phyloP scores from a whole-genome alignment of 2,113 vertebrate genomes.

The Gnathonemus longibarbis region DNA sequence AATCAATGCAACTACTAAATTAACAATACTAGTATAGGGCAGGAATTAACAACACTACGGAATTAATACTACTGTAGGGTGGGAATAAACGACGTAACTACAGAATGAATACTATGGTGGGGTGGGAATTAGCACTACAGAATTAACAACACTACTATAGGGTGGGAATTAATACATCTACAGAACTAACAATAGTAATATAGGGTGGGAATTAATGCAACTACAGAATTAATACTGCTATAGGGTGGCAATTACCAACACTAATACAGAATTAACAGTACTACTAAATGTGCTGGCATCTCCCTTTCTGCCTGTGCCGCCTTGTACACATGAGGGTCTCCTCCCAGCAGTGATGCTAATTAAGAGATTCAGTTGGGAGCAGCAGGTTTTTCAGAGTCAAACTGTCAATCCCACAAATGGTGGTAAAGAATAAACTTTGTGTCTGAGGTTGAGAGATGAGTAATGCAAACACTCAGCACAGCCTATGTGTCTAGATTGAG shows the following conservation, averaged over 20 bases:
- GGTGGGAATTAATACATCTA: neutral
- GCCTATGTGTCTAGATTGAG: neutral
- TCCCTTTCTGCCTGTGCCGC: constrained; percentile 26
- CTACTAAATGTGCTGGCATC: neutral
- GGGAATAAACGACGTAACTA: too few relatives aligned
- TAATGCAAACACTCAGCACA: neutral
- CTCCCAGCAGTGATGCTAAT: constrained; percentile 52
- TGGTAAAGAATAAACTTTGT: constrained; percentile 53
- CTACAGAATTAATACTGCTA: neutral
- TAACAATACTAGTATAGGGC: neutral
- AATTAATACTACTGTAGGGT: neutral
- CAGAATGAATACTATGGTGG: too few relatives aligned
- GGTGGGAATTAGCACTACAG: neutral
- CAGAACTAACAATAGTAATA: too few relatives aligned
- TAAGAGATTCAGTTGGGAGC: constrained; percentile 58
- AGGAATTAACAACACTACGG: neutral
- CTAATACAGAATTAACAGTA: neutral
- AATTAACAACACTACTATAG: neutral
- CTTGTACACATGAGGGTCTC: neutral
- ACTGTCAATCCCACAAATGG: constrained; percentile 46
- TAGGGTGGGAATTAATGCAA: too few relatives aligned
- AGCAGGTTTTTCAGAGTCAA: constrained; percentile 60
- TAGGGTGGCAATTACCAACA: neutral
- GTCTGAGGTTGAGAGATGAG: constrained; percentile 49
- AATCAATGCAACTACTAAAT: neutral